Conservation (phyloP, 2,888 invertebrate genomes). For the Megamerina dolium region DNA sequence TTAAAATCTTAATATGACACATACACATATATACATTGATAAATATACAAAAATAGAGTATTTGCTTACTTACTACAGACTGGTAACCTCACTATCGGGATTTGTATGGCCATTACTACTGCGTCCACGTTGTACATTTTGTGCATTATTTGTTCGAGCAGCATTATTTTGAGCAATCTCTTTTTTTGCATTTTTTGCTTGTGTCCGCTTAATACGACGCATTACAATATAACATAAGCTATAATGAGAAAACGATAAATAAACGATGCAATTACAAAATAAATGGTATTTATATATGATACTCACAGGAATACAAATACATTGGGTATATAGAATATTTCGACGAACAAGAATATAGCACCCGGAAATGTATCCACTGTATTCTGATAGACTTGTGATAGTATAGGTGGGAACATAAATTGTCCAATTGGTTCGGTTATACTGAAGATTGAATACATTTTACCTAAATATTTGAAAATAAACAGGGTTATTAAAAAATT, state of each 20-base stretch:
- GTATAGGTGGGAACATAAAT: conserved; percentile 46
- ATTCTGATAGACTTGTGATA: conserved; percentile 38
- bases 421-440: conserved; percentile 45
- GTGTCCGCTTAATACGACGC: conserved; percentile 28
- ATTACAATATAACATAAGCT: conserved; percentile 33
- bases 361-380: conserved; percentile 45
- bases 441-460: conserved; percentile 46
- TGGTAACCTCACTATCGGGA: conserved; percentile 33
- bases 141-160: no score
- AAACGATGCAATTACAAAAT: no score
- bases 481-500: not conserved
- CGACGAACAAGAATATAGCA: conserved; percentile 45
- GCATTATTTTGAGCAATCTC: conserved; percentile 12
- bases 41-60: no score
- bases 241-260: not conserved
- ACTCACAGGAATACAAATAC: conserved; percentile 46
- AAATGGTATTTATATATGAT: no score
- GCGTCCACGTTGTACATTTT: conserved; percentile 17
- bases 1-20: no score
- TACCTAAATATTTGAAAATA: conserved; percentile 24
- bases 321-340: conserved; percentile 45
- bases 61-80: no score
- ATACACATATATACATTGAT: no score
- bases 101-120: conserved; percentile 19
- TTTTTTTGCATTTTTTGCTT: conserved; percentile 9